A percentile compares a stretch with the other conserved stretches of the same genome.
Evolutionary conservation across 53 echinoderm and acorn worm genomes (phyloP).

Genomic region (Holothuria scabra): DNA sequence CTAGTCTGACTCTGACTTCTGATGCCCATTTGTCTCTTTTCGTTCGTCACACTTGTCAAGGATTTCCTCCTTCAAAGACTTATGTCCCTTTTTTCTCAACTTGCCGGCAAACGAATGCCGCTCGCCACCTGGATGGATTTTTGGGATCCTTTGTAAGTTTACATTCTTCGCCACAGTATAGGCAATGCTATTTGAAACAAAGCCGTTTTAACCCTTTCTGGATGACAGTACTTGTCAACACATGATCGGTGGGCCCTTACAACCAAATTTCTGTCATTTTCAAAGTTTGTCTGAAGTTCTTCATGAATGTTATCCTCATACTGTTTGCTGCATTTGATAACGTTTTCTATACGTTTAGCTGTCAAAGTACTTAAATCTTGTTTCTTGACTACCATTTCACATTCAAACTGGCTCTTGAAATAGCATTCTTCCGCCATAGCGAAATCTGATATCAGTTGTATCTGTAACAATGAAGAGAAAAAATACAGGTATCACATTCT

Average conservation of each 20-base stretch:
- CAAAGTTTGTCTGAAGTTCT: background rate
- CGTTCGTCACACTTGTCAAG: conserved; percentile 55
- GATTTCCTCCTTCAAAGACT: conserved; percentile 48
- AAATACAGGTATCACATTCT: background rate
- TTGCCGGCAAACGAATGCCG: conserved; percentile 58
- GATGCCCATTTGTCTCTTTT: conserved; percentile 55
- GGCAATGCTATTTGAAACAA: conserved; percentile 46
- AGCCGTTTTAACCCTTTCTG: conserved; percentile 38
- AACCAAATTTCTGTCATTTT: conserved; percentile 9
- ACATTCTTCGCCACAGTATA: conserved; percentile 62
- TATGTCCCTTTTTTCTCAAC: conserved; percentile 26
- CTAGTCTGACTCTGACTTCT: too few relatives aligned
- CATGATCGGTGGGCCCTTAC: conserved; percentile 39
- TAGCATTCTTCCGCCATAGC: conserved; percentile 46
- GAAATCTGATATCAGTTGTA: background rate
- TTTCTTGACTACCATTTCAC: conserved; percentile 24
- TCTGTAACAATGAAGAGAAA: conserved; percentile 2
- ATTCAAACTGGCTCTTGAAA: conserved; percentile 40
- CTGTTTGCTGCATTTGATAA: conserved; percentile 19
- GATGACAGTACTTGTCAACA: conserved; percentile 48
- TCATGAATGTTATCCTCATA: conserved; percentile 36
- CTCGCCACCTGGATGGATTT: conserved; percentile 58
- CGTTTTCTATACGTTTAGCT: conserved; percentile 22
- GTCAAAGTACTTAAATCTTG: conserved; percentile 14
- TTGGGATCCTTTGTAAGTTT: conserved; percentile 47